Evolutionary conservation across 2,888 invertebrate genomes (phyloP), one percentile per base, ranked within the genome.

Genomic region (Pristionchus arcanus): DNA sequence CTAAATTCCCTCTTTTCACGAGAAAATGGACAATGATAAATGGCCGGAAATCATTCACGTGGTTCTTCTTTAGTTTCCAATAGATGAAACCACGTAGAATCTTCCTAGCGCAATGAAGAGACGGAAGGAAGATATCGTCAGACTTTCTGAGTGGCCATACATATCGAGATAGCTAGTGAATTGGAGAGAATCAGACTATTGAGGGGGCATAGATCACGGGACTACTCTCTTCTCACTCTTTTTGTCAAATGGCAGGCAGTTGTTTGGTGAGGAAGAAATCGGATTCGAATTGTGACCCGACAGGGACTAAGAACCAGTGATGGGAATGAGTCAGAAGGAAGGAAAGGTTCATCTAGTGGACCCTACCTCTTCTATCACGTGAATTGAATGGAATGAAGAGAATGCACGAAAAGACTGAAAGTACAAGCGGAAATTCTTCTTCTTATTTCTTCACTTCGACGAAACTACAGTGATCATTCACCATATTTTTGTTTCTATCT

Each of bases 221-320:
- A 49, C 77, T 77, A 25, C 34, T 16, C 28, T 34, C 34, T 34
- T 71, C 71, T 16, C 71, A 13, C 71, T 77, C 77, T 77, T 77
- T 77, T 77, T 77, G 77, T 77, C 77, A 25, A 15, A 28, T 42
- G 15, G 42, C 42, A 19, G 25, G 74, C 77, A 77, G 77, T 42
- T 77, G 77, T 77, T 42, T 16, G 37, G 77, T 25, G 25, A 42
- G 77, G 34, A 77, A 25, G 28, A 34, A 34, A 42, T 9, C 7
- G 77, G 77, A 42, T 37, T 42, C 77, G 77, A 77, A 42, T 77
- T 77, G 77, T 77, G 42, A 49, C 77, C 77, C 77, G 25, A 55
- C 55, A 84, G 84, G n/a, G 53, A 15, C 21, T 13, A 84, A 92
- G 93, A n/a, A 68, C 13, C 28, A 55, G 21, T 25, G 84, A 84